These are phyloP conservation scores for Notiomystis cincta DNA, from an alignment of 2,113 vertebrate species.

Conservation along the genomic window DNA sequence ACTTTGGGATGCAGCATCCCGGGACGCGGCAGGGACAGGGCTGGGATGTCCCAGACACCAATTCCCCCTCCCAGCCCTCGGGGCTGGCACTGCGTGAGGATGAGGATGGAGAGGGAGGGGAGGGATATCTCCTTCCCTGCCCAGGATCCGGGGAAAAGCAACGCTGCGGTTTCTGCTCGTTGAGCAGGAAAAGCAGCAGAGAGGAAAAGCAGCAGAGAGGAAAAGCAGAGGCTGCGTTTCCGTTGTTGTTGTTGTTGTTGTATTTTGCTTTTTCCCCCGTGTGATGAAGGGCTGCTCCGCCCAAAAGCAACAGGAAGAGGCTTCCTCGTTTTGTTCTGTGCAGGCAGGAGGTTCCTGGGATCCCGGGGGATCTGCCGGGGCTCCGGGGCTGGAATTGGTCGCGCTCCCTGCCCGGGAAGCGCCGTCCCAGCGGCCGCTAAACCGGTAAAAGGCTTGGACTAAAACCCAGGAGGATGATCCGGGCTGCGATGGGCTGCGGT, in stretches of 20 bases:
- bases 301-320: background rate
- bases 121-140: background rate
- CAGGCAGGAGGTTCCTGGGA: background rate
- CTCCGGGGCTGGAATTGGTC: background rate
- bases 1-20: background rate
- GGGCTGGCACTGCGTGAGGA: background rate
- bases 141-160: background rate
- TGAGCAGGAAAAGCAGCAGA: background rate
- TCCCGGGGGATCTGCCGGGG: background rate
- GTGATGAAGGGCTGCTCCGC: background rate
- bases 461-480: background rate
- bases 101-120: background rate
- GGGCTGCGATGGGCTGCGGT: background rate
- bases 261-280: background rate
- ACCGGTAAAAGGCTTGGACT: background rate
- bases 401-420: background rate
- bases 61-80: fast-evolving
- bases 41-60: background rate
- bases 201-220: background rate
- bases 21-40: background rate
- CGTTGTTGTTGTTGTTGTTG: background rate
- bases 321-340: background rate
- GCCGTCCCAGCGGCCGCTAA: background rate
- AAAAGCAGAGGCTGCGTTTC: background rate
- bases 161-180: background rate